Percentiles rank a stretch among this genome's conserved stretches.
Conservation (phyloP, 1,140 invertebrate genomes). For the Apocrypta bakeri region DNA sequence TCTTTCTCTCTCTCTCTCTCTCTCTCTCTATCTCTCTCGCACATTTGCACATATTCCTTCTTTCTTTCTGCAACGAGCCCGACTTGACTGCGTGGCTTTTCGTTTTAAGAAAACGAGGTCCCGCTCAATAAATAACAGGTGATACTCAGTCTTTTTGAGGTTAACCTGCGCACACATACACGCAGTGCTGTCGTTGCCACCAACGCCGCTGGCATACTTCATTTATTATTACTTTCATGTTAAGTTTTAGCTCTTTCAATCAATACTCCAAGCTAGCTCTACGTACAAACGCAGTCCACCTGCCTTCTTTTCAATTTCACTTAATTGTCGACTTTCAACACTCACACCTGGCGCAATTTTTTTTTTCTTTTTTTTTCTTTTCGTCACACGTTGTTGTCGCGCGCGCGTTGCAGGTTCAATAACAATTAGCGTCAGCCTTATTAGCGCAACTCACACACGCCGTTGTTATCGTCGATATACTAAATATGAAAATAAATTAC, state of each 20-base stretch:
- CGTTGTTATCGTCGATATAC: too few relatives aligned
- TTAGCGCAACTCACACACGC: not conserved
- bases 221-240: not conserved
- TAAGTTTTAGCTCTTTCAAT: slow-evolving; percentile 10
- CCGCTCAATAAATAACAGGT: not conserved
- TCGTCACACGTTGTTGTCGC: not conserved
- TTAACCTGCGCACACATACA: not conserved
- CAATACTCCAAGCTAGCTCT: slow-evolving; percentile 8
- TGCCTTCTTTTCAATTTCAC: not conserved
- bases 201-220: not conserved
- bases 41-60: not conserved
- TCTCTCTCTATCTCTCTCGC: not conserved
- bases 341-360: not conserved
- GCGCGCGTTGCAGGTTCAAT: not conserved
- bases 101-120: not conserved
- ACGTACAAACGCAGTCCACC: not conserved
- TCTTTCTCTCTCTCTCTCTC: not conserved
- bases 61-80: not conserved
- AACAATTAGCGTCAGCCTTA: not conserved
- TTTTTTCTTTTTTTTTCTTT: not conserved
- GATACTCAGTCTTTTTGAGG: slow-evolving; percentile 9
- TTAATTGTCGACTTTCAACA: not conserved
- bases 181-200: not conserved
- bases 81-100: not conserved
- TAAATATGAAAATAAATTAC: not conserved